These are phyloP conservation scores for Cloeon dipterum DNA, from an alignment of 2,888 invertebrate species.

Conservation along the genomic window DNA sequence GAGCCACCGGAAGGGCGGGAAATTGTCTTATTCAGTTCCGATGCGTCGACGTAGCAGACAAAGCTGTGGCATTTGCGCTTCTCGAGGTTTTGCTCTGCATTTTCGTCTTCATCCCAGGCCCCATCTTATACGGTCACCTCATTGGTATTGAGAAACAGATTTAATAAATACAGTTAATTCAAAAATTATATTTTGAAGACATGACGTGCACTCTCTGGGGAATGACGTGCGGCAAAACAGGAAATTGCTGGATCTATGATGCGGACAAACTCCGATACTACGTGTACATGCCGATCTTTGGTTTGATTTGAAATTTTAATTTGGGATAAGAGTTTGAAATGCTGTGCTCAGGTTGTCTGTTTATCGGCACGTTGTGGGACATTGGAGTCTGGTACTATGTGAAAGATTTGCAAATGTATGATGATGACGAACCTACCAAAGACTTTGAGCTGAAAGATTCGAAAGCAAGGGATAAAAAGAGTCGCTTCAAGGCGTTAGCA, in stretches of 20 bases:
- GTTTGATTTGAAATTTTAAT: conserved; percentile 6
- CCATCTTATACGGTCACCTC: conserved; percentile 20
- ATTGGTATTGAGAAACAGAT: conserved; percentile 16
- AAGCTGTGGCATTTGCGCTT: conserved; percentile 15
- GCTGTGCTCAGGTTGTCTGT: conserved; percentile 11
- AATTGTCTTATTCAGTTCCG: conserved; percentile 10
- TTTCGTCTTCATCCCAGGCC: conserved; percentile 19
- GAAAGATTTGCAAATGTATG: conserved; percentile 11
- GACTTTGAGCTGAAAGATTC: too few relatives aligned
- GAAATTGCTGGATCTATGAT: conserved; percentile 19
- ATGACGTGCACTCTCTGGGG: conserved; percentile 18
- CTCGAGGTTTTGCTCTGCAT: conserved; percentile 12
- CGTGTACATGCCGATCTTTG: conserved; percentile 11
- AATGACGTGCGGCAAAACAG: conserved; percentile 13
- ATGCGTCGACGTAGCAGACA: conserved; percentile 15
- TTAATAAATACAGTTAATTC: conserved; percentile 2
- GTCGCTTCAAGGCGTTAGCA: too few relatives aligned
- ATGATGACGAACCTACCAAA: conserved; percentile 7
- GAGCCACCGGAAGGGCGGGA: conserved; percentile 11
- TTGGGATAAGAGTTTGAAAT: too few relatives aligned
- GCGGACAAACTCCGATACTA: conserved; percentile 12
- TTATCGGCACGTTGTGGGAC: conserved; percentile 13
- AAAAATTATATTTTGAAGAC: conserved; percentile 17
- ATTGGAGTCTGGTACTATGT: conserved; percentile 11
- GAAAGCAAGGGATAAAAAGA: too few relatives aligned